phyloP scores from a whole-genome alignment of 2,888 invertebrate genomes.

The Boloria selene region DNA sequence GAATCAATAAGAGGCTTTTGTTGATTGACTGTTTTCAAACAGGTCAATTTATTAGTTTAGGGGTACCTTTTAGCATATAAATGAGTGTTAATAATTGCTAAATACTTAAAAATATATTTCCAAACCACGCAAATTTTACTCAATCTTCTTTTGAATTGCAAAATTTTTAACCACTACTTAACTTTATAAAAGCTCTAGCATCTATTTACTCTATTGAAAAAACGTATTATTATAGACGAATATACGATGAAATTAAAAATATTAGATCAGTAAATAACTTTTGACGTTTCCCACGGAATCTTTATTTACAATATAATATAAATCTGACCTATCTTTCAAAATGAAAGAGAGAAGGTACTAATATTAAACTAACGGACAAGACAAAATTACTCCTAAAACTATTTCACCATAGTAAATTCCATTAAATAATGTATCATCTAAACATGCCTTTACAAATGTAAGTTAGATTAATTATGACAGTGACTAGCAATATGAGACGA shows the following conservation, averaged over 20 bases:
- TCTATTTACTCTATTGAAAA: too few relatives aligned
- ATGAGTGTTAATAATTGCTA: slow-evolving; percentile 8
- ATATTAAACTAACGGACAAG: background rate
- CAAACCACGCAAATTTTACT: too few relatives aligned
- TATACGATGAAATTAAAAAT: too few relatives aligned
- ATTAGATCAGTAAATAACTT: too few relatives aligned
- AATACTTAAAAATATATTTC: background rate
- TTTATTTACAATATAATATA: too few relatives aligned
- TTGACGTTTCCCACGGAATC: too few relatives aligned
- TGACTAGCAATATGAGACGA: slow-evolving; percentile 30
- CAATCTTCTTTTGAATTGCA: too few relatives aligned
- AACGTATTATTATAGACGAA: too few relatives aligned
- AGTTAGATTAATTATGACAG: slow-evolving; percentile 33
- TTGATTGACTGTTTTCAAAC: slow-evolving; percentile 14
- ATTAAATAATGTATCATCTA: slow-evolving; percentile 21
- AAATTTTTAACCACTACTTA: too few relatives aligned
- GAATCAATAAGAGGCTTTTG: background rate
- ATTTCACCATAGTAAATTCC: slow-evolving; percentile 24
- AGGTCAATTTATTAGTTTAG: slow-evolving; percentile 4
- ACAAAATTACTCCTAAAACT: slow-evolving; percentile 20
- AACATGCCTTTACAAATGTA: slow-evolving; percentile 23
- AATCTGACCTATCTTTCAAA: too few relatives aligned
- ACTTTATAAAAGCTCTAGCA: too few relatives aligned
- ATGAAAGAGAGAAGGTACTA: background rate
- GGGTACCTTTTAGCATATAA: slow-evolving; percentile 9